A percentile compares a stretch with the other conserved stretches of the same genome.
phyloP scores from a whole-genome alignment of 1,140 invertebrate species.

The Drosophila subobscura region DNA sequence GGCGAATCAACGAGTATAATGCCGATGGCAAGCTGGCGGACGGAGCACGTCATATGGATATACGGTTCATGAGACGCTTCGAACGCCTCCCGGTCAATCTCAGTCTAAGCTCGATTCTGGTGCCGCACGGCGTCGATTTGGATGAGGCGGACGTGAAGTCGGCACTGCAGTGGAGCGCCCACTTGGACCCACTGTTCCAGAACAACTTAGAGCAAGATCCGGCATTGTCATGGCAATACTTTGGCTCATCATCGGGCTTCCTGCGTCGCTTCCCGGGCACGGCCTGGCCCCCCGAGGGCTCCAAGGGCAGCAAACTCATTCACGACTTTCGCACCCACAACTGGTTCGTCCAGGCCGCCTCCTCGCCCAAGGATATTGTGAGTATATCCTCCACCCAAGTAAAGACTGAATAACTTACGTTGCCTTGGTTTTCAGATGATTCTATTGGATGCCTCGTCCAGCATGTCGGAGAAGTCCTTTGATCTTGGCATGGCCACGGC shows the following conservation, averaged over 20 bases:
- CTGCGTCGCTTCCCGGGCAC: conserved; percentile 96
- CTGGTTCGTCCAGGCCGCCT: conserved; percentile 98
- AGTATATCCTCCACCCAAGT: conserved; percentile 7
- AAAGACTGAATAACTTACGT: not conserved
- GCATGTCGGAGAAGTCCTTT: conserved; percentile 93
- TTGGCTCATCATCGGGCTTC: conserved; percentile 96
- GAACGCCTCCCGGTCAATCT: conserved; percentile 93
- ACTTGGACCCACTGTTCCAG: conserved; percentile 94
- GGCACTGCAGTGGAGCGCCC: conserved; percentile 96
- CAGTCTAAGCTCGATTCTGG: conserved; percentile 93
- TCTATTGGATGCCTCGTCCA: conserved; percentile 94
- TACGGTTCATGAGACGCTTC: conserved; percentile 90
- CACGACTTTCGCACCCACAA: conserved; percentile 94
- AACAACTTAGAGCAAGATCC: conserved; percentile 97
- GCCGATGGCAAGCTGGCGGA: conserved; percentile 88
- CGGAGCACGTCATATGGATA: conserved; percentile 87
- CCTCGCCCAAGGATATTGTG: conserved; percentile 96
- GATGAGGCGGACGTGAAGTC: conserved; percentile 91
- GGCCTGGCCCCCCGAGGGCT: conserved; percentile 89
- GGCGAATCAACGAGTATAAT: conserved; percentile 89
- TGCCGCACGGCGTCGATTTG: conserved; percentile 91
- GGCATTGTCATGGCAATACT: conserved; percentile 97
- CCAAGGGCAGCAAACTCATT: conserved; percentile 88
- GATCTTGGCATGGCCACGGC: conserved; percentile 94
- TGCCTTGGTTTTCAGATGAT: conserved; percentile 86